Evolutionary conservation across 2,888 invertebrate genomes (phyloP).

Genomic region (Minunthozetes semirufus): DNA sequence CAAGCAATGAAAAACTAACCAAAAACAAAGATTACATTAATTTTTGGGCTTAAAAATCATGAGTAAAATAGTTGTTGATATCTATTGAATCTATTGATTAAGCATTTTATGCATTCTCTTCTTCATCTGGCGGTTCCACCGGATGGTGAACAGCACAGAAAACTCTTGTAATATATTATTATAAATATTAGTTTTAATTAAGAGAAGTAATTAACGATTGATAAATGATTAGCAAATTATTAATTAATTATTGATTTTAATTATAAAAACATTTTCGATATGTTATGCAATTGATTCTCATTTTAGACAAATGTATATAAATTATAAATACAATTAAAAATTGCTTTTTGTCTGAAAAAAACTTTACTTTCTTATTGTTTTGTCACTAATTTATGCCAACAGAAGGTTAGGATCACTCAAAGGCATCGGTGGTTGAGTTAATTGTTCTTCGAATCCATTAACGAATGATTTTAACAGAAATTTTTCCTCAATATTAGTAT

Average conservation of each 20-base stretch:
- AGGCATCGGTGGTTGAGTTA: too few species aligned
- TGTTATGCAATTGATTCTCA: constrained; percentile 16
- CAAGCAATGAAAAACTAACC: not conserved
- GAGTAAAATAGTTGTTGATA: constrained; percentile 7
- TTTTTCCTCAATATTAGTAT: too few species aligned
- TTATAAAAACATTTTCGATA: constrained; percentile 2
- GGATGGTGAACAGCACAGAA: not conserved
- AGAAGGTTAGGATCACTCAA: too few species aligned
- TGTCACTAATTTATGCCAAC: too few species aligned
- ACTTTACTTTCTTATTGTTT: too few species aligned
- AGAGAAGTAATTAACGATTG: not conserved
- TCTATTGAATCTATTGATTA: constrained; percentile 3
- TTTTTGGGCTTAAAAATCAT: not conserved
- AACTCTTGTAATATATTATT: not conserved
- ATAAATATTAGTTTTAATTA: constrained; percentile 18
- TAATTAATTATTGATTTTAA: not conserved
- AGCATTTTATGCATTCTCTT: constrained; percentile 4
- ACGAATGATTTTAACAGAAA: too few species aligned
- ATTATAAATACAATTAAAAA: too few species aligned
- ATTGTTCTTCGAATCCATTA: too few species aligned
- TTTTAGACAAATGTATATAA: too few species aligned
- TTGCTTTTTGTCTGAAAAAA: too few species aligned
- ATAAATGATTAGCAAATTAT: not conserved
- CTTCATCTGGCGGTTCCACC: not conserved
- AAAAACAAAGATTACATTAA: not conserved